These are phyloP conservation scores for Sclerurus mexicanus DNA, from an alignment of 2,113 vertebrate species.

Conservation along the genomic window DNA sequence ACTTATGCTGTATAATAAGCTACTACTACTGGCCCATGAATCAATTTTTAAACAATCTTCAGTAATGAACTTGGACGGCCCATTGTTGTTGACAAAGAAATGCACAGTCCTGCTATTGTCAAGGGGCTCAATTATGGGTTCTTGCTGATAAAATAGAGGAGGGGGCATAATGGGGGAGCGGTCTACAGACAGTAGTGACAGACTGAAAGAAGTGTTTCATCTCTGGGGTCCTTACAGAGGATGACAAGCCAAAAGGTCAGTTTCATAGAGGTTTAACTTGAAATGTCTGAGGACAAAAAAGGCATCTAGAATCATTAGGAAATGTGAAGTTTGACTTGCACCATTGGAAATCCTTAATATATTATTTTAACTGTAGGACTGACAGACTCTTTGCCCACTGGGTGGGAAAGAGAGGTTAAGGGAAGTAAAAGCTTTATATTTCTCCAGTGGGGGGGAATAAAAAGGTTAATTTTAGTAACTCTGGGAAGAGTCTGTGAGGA, in stretches of 20 bases:
- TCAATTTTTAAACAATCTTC: conserved; percentile 75
- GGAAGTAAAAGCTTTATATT: conserved; percentile 57
- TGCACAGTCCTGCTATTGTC: conserved; percentile 74
- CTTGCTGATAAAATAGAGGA: conserved; percentile 65
- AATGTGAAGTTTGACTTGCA: conserved; percentile 63
- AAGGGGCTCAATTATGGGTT: conserved; percentile 71
- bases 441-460: conserved; percentile 44
- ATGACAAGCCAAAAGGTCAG: conserved; percentile 57
- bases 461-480: conserved; percentile 58
- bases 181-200: conserved; percentile 43
- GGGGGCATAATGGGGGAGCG: not conserved
- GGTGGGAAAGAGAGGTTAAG: conserved; percentile 47
- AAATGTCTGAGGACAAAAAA: conserved; percentile 33
- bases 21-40: conserved; percentile 75
- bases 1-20: conserved; percentile 79
- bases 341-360: conserved; percentile 53
- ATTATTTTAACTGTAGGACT: conserved; percentile 62
- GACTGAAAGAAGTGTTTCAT: conserved; percentile 63
- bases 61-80: conserved; percentile 82
- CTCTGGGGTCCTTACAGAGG: conserved; percentile 34
- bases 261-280: conserved; percentile 40
- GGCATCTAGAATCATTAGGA: conserved; percentile 66
- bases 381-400: conserved; percentile 41
- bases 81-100: conserved; percentile 73
- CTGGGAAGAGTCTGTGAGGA: conserved; percentile 45